Evolutionary conservation across 2,113 vertebrate genomes (phyloP).

Genomic region (Sitta europaea): DNA sequence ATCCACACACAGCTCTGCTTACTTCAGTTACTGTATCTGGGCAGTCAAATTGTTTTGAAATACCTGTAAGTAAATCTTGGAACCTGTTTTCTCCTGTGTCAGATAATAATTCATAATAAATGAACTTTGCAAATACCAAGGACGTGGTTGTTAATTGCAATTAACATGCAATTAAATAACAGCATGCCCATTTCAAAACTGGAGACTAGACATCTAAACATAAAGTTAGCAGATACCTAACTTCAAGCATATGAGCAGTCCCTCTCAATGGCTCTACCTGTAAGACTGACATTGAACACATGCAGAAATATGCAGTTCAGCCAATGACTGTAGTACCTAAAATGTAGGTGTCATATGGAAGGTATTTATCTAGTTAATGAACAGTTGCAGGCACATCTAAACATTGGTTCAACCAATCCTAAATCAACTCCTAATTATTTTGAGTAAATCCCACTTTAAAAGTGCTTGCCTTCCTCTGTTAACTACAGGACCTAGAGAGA

Average conservation of each 20-base stretch:
- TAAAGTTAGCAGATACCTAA: neutral
- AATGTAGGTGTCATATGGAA: neutral
- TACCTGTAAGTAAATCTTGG: neutral
- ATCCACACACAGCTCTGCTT: neutral
- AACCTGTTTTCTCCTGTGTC: neutral
- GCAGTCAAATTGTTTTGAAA: neutral
- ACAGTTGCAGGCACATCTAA: neutral
- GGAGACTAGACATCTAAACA: neutral
- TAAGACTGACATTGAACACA: neutral
- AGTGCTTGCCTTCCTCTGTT: neutral
- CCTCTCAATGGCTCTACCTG: neutral
- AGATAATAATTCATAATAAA: neutral
- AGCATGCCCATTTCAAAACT: neutral
- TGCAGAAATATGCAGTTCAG: neutral
- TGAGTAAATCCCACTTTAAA: neutral
- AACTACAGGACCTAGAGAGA: neutral
- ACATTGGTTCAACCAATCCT: neutral
- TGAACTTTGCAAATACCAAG: neutral
- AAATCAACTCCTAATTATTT: neutral
- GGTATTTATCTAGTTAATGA: neutral
- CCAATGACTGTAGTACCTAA: neutral
- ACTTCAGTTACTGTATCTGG: neutral
- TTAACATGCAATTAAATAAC: neutral
- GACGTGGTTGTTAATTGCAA: neutral
- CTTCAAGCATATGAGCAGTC: neutral